Conservation (phyloP, 2,113 vertebrate species). For the Epinephelus moara region DNA sequence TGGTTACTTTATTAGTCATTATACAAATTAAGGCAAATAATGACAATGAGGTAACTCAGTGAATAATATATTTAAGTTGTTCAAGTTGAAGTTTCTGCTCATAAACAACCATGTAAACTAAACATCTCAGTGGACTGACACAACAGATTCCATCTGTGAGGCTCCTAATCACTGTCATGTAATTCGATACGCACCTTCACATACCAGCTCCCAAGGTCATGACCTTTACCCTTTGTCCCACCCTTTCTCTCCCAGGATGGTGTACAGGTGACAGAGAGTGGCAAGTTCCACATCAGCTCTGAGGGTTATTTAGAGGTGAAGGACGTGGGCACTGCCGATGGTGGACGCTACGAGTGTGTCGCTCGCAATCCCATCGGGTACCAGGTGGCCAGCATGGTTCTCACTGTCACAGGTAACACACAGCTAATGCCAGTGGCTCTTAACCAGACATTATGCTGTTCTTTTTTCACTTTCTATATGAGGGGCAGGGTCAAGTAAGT, state of each 20-base stretch:
- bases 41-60: neutral
- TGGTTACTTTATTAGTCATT: neutral
- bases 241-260: slow-evolving; percentile 87
- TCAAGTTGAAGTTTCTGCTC: neutral
- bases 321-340: slow-evolving; percentile 92
- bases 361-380: slow-evolving; percentile 95
- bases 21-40: neutral
- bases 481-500: neutral
- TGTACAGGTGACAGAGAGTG: slow-evolving; percentile 97
- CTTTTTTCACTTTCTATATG: neutral
- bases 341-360: slow-evolving; percentile 94
- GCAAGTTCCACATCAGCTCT: slow-evolving; percentile 93
- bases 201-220: neutral
- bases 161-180: neutral
- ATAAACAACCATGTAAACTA: neutral
- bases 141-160: neutral
- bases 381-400: slow-evolving; percentile 93
- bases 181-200: slow-evolving; percentile 3
- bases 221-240: slow-evolving; percentile 3
- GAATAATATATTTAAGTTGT: neutral
- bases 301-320: slow-evolving; percentile 94
- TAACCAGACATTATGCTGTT: neutral
- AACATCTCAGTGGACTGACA: neutral
- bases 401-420: slow-evolving; percentile 92
- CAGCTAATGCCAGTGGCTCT: neutral